Evolutionary conservation across 2,113 vertebrate genomes (phyloP).

Genomic region (Elanus axillaris): DNA sequence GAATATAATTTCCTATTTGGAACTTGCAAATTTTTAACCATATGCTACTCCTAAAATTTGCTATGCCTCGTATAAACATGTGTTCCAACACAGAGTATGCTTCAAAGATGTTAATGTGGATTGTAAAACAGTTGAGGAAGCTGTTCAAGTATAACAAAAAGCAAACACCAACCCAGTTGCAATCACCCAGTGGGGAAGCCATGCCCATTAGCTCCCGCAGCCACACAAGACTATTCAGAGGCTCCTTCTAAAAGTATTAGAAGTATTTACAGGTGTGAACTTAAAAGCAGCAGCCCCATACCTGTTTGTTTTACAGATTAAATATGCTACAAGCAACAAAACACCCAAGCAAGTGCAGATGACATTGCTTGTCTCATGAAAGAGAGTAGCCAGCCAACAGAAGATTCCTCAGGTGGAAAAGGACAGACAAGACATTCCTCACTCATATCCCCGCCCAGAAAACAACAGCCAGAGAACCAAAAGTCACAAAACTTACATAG

Average conservation of each 20-base stretch:
- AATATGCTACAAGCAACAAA: fast-evolving
- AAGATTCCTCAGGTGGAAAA: background rate
- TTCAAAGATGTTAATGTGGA: fast-evolving
- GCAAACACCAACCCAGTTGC: background rate
- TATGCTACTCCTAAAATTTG: background rate
- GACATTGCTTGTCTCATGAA: fast-evolving
- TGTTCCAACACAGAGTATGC: fast-evolving
- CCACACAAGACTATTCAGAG: background rate
- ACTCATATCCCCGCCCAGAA: background rate
- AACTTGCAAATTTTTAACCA: background rate
- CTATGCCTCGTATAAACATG: fast-evolving
- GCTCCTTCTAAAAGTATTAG: background rate
- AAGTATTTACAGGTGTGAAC: background rate
- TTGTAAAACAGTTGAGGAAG: background rate
- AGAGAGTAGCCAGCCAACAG: background rate
- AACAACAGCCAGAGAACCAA: background rate
- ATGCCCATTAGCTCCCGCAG: fast-evolving
- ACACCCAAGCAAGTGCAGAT: background rate
- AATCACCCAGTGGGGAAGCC: background rate
- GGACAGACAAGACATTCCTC: fast-evolving
- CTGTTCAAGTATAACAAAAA: background rate
- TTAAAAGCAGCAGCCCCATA: background rate
- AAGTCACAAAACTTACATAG: slow-evolving; percentile 77
- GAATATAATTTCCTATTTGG: background rate
- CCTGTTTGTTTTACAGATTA: background rate